Evolutionary conservation across 1,140 invertebrate species (phyloP).

Genomic region (Augochlora pura): DNA sequence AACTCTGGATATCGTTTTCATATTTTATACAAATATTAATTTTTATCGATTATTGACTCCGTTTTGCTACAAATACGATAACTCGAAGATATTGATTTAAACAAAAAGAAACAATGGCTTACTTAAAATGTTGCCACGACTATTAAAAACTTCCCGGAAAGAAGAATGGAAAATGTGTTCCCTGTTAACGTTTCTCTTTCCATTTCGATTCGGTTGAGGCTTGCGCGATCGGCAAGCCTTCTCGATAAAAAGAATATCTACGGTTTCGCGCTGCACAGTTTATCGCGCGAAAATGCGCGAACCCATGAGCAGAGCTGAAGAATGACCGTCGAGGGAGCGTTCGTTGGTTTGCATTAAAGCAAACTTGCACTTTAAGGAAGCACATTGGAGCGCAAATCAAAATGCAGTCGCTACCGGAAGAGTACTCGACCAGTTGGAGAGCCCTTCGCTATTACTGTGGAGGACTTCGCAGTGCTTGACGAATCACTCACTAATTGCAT

Average conservation of each 20-base stretch:
- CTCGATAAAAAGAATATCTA: too few species aligned
- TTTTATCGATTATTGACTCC: background rate
- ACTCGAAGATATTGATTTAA: too few species aligned
- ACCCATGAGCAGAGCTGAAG: background rate
- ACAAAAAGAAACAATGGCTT: too few species aligned
- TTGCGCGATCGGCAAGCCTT: too few species aligned
- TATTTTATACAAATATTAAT: background rate
- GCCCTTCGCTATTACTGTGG: conserved; percentile 75
- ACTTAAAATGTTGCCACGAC: too few species aligned
- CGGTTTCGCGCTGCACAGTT: background rate
- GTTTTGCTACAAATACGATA: background rate
- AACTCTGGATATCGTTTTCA: background rate
- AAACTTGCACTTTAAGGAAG: conserved; percentile 74
- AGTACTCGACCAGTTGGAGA: conserved; percentile 71
- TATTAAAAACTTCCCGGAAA: too few species aligned
- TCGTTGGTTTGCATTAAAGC: conserved; percentile 59
- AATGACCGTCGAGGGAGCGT: conserved; percentile 39
- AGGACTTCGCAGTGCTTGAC: conserved; percentile 75
- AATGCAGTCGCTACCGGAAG: conserved; percentile 77
- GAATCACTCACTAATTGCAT: conserved; percentile 80
- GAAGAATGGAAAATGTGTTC: too few species aligned
- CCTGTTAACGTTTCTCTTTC: too few species aligned
- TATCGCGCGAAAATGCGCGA: background rate
- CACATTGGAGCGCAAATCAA: conserved; percentile 76
- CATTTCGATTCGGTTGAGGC: too few species aligned